A percentile compares a stretch with the other conserved stretches of the same genome.
phyloP scores from a whole-genome alignment of 2,113 vertebrate species.

The Myrmecophaga tridactyla region DNA sequence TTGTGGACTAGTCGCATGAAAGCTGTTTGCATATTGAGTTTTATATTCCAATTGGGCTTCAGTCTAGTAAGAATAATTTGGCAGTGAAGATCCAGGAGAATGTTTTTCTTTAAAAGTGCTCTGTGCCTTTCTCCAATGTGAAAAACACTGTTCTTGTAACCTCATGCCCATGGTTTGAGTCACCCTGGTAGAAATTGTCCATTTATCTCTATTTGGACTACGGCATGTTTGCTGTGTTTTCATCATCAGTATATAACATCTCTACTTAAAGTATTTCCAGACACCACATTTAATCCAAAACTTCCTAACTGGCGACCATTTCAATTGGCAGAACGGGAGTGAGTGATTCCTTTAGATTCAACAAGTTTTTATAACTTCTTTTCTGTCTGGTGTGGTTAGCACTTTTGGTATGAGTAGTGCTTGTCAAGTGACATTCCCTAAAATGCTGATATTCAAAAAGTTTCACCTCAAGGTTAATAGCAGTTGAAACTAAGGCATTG shows the following conservation, averaged over 20 bases:
- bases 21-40: neutral
- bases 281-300: neutral
- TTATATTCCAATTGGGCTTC: neutral
- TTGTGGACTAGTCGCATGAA: neutral
- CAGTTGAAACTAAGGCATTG: neutral
- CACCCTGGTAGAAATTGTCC: neutral
- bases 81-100: neutral
- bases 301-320: neutral
- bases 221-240: neutral
- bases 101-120: neutral
- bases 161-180: neutral
- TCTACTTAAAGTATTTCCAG: neutral
- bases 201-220: neutral
- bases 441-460: neutral
- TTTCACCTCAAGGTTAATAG: neutral
- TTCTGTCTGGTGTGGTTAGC: neutral
- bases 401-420: neutral
- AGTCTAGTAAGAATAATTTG: neutral
- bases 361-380: neutral
- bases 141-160: neutral
- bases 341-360: neutral
- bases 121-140: neutral
- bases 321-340: neutral
- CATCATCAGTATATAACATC: neutral
- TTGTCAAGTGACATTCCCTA: neutral